These are phyloP conservation scores for Brotogeris chrysoptera DNA, from an alignment of 2,797 vertebrate genomes.

Conservation along the genomic window DNA sequence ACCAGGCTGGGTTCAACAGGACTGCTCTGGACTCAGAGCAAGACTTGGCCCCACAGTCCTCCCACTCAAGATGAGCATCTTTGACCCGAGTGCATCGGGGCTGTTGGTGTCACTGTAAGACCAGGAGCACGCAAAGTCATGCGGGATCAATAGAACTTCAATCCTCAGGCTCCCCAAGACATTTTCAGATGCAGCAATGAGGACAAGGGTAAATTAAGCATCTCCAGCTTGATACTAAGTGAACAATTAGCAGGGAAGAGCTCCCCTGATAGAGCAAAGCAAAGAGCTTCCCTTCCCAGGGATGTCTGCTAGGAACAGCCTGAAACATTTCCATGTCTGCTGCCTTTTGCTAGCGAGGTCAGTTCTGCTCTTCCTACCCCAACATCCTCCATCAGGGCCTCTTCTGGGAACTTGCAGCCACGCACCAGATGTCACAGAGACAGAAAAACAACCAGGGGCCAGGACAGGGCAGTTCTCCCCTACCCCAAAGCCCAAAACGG, in stretches of 20 bases:
- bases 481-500: not conserved
- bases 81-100: fast-evolving
- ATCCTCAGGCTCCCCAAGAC: not conserved
- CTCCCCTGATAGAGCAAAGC: not conserved
- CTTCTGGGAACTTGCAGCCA: slow-evolving; percentile 42
- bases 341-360: slow-evolving; percentile 43
- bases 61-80: not conserved
- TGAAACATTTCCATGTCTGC: slow-evolving; percentile 19
- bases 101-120: not conserved
- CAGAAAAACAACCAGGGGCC: slow-evolving; percentile 37
- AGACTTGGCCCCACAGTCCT: not conserved
- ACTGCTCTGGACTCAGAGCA: not conserved
- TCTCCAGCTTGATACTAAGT: not conserved
- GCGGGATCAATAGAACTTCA: not conserved
- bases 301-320: not conserved
- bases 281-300: not conserved
- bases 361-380: slow-evolving; percentile 22
- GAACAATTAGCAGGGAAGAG: slow-evolving; percentile 14
- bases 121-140: fast-evolving
- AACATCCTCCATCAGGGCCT: slow-evolving; percentile 40
- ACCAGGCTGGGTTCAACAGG: not conserved
- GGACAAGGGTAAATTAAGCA: not conserved
- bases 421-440: slow-evolving; percentile 24
- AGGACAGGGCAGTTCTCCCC: not conserved
- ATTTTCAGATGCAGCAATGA: not conserved